phyloP scores from a whole-genome alignment of 2,113 vertebrate genomes.

The Penelope pileata region DNA sequence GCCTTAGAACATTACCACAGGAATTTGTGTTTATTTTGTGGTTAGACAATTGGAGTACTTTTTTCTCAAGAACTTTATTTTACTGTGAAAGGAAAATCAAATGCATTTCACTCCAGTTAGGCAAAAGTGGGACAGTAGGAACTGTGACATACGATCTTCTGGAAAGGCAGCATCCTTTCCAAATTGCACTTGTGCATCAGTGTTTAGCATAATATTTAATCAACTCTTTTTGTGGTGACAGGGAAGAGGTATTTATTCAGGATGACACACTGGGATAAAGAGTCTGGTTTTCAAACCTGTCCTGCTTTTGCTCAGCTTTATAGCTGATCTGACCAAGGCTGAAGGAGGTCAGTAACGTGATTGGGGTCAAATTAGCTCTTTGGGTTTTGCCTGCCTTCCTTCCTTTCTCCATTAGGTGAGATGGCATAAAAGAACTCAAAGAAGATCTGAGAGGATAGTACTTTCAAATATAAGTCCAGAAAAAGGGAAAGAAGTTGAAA shows the following conservation, averaged over 20 bases:
- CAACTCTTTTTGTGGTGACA: neutral
- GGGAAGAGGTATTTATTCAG: neutral
- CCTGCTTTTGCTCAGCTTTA: constrained; percentile 43
- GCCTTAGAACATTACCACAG: neutral
- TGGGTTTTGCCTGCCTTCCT: neutral
- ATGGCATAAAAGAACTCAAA: neutral
- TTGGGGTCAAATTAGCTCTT: neutral
- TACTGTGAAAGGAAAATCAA: neutral
- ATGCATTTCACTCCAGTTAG: neutral
- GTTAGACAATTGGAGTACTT: neutral
- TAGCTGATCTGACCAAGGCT: neutral
- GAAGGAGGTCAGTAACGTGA: neutral
- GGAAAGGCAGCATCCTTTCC: neutral
- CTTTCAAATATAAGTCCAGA: neutral
- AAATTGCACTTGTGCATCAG: neutral
- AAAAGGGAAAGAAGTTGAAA: neutral
- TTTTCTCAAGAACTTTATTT: neutral
- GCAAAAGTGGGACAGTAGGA: neutral
- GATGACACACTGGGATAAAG: neutral
- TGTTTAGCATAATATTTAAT: neutral
- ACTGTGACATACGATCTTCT: neutral
- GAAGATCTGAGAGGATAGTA: neutral
- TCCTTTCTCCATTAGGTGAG: neutral
- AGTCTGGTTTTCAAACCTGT: neutral
- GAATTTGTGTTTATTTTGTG: neutral